Evolutionary conservation across 2,888 invertebrate species (phyloP), one percentile per base, ranked within the genome.

Genomic region (Caenorhabditis afra): DNA sequence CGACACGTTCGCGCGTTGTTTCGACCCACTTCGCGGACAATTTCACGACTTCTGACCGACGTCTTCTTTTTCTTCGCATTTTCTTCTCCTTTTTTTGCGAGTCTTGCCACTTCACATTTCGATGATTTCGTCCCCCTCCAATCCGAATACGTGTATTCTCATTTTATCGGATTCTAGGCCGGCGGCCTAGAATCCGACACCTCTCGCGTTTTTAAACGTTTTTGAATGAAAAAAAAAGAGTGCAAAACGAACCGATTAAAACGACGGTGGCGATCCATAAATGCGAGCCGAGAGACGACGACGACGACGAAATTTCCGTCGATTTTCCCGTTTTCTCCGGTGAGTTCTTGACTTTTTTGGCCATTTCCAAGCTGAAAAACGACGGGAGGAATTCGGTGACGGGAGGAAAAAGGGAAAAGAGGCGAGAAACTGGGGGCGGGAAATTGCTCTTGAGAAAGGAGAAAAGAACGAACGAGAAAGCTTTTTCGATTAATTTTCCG

Each of bases 1-100:
- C 61, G 77, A 80, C 58, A 79, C 81, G n/a, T 84, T 82, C 20
- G 84, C 84, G 3, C 64, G 79, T 10, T 84, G 84, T 57, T 84
- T 79, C 41, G 79, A 84, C 55, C 84, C 84, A 7, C 64, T 80
- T 12, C 74, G 83, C 11, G 77, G 74, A 45, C 74, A 83, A 45
- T 80, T 57, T 41, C 55, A 65, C 39, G 74, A 79, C 37, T 76
- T 68, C 39, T 68, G 52, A 44, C 18, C 14, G 29, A 29, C n/a
- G n/a, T n/a, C n/a, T 29, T 29, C 29, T 29, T 29, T 7, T 7
- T 29, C 7, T 29, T 29, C 22, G 35, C 50, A 45, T 62, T 53
- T 52, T 29, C 22, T 45, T 37, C 14, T 35, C 20, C 35, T 39
- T 12, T 23, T 35, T 22, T 18, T 22, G 3, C 39, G 16, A 55